Percentiles rank a stretch among this genome's conserved stretches.
Conservation (phyloP, 2,888 invertebrate species). For the Mythimna pallens region DNA sequence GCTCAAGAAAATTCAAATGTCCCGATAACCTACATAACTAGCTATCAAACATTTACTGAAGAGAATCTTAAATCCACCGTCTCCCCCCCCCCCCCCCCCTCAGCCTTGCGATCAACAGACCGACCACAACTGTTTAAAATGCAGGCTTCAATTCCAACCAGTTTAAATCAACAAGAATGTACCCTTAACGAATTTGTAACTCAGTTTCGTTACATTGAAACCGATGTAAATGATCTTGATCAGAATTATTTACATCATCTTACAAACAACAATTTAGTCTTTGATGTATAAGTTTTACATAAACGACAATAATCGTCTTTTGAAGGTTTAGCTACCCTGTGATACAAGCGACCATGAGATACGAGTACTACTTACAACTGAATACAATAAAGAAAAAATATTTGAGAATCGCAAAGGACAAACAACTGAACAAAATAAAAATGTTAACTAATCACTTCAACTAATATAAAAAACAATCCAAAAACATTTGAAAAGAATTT, state of each 20-base stretch:
- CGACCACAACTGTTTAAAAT: conserved; percentile 58
- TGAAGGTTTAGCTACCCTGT: too few species aligned
- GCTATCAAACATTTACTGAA: conserved; percentile 51
- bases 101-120: conserved; percentile 41
- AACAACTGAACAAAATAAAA: too few species aligned
- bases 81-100: background rate
- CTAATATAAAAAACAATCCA: too few species aligned
- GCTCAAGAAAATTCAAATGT: conserved; percentile 31
- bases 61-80: conserved; percentile 31
- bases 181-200: conserved; percentile 58
- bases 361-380: too few species aligned
- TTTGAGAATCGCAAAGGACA: too few species aligned
- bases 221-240: conserved; percentile 30
- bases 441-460: too few species aligned
- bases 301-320: background rate
- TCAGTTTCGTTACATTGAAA: conserved; percentile 31
- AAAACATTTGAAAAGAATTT: too few species aligned
- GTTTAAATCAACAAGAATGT: conserved; percentile 58
- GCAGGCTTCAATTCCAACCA: conserved; percentile 45
- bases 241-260: conserved; percentile 25
- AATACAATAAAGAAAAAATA: too few species aligned
- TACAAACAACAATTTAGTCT: background rate
- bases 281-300: background rate
- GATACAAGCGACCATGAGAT: too few species aligned
- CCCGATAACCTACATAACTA: conserved; percentile 29